Conservation (phyloP, 2,888 invertebrate genomes). For the Atrina japonica region DNA sequence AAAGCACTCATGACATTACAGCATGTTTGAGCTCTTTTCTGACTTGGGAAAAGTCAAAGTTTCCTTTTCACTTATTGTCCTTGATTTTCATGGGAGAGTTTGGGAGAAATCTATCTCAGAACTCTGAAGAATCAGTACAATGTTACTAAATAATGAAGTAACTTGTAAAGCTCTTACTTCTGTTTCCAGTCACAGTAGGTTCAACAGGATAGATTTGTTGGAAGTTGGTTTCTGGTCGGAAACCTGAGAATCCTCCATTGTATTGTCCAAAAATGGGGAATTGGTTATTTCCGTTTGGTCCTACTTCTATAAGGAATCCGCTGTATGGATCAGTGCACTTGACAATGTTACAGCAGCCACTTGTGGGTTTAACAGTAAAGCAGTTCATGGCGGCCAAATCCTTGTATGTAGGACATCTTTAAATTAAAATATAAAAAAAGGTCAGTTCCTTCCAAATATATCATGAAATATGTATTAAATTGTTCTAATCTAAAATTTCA, state of each 20-base stretch:
- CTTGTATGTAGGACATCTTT: slow-evolving; percentile 62
- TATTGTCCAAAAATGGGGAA: slow-evolving; percentile 62
- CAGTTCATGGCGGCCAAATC: slow-evolving; percentile 51
- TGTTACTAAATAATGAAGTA: no score
- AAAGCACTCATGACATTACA: no score
- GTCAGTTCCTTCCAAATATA: neutral
- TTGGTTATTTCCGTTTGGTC: slow-evolving; percentile 30
- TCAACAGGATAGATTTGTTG: slow-evolving; percentile 4
- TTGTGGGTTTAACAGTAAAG: slow-evolving; percentile 42
- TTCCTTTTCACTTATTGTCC: no score
- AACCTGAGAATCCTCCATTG: slow-evolving; percentile 64
- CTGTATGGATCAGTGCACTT: slow-evolving; percentile 36
- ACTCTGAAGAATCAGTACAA: no score
- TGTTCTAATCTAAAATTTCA: no score
- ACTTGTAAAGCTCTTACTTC: no score
- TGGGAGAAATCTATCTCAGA: no score
- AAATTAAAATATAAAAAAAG: neutral
- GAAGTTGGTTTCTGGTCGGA: slow-evolving; percentile 57
- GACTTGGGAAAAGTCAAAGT: no score
- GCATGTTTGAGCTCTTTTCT: no score
- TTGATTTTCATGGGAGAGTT: no score
- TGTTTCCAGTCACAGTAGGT: slow-evolving; percentile 19
- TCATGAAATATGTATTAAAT: no score
- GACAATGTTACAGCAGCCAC: slow-evolving; percentile 39
- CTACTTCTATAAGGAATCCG: slow-evolving; percentile 33